A percentile compares a stretch with the other conserved stretches of the same genome.
These are phyloP conservation scores for Lepidocyrtinus sp. DNA, from an alignment of 2,888 invertebrate species.

Conservation along the genomic window DNA sequence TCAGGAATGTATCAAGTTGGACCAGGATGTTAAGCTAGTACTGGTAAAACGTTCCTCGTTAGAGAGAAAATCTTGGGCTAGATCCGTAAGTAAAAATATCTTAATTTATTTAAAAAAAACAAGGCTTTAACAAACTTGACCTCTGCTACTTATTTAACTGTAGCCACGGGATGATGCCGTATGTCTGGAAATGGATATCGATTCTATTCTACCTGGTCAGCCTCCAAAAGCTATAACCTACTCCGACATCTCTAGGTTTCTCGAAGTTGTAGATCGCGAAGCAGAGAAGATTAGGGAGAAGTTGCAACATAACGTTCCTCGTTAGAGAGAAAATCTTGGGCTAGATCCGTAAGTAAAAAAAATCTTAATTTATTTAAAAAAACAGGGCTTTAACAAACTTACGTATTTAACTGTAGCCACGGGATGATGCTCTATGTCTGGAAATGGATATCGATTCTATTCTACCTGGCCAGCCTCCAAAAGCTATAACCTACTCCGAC, in stretches of 20 bases:
- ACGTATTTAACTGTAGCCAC: conserved; percentile 71
- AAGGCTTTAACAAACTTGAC: not conserved
- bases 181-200: conserved; percentile 82
- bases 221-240: conserved; percentile 83
- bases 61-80: conserved; percentile 79
- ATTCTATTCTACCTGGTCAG: conserved; percentile 85
- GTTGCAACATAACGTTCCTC: conserved; percentile 75
- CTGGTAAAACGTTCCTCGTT: conserved; percentile 77
- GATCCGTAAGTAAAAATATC: conserved; percentile 77
- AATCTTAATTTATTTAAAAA: not conserved
- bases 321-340: conserved; percentile 79
- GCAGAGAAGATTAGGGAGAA: conserved; percentile 66
- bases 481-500: conserved; percentile 85
- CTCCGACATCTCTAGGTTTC: conserved; percentile 76
- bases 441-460: conserved; percentile 84
- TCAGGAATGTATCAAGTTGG: conserved; percentile 92
- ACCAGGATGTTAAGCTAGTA: conserved; percentile 86
- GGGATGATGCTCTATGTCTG: conserved; percentile 86
- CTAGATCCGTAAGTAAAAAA: conserved; percentile 79
- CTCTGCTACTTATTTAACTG: conserved; percentile 50
- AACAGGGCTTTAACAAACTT: not conserved
- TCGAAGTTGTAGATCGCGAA: conserved; percentile 68
- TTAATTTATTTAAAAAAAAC: conserved; percentile 9
- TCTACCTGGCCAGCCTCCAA: conserved; percentile 82
- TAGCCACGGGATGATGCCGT: conserved; percentile 83